phyloP scores from a whole-genome alignment of 2,888 invertebrate genomes.

The Pilophorus perplexus region DNA sequence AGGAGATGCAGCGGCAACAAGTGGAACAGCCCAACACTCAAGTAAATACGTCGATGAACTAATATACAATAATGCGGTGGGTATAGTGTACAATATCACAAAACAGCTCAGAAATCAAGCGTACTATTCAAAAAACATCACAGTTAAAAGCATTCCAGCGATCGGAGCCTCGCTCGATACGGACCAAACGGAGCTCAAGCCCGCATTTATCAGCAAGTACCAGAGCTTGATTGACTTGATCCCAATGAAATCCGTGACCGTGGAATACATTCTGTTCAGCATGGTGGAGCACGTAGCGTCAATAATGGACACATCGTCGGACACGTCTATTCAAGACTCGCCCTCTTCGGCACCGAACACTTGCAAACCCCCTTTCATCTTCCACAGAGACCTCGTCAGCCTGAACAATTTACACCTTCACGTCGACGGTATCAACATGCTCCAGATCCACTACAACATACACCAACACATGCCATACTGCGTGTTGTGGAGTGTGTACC shows the following conservation, averaged over 20 bases:
- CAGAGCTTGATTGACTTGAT: not conserved
- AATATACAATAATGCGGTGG: not conserved
- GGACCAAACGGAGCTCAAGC: not conserved
- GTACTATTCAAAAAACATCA: conserved; percentile 1
- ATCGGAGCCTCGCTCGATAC: too few species aligned
- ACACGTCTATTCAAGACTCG: not conserved
- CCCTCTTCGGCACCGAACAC: not conserved
- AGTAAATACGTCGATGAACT: not conserved
- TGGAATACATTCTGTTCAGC: conserved; percentile 15
- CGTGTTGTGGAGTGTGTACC: not conserved
- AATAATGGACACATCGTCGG: not conserved
- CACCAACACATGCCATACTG: conserved; percentile 16
- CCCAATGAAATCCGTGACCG: not conserved
- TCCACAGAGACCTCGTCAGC: conserved; percentile 3
- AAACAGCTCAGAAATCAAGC: conserved; percentile 8
- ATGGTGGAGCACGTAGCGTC: conserved; percentile 9
- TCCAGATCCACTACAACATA: conserved; percentile 2
- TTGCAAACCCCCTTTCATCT: not conserved
- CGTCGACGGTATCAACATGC: not conserved
- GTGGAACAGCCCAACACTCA: not conserved
- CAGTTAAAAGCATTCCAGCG: not conserved
- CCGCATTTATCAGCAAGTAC: conserved; percentile 2
- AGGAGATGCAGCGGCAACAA: not conserved
- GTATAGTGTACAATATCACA: not conserved
- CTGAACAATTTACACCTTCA: not conserved